A percentile compares a stretch with the other conserved stretches of the same genome.
These are phyloP conservation scores for Siderastrea radians DNA, from an alignment of 92 coral and sea anemone genomes.

Conservation along the genomic window DNA sequence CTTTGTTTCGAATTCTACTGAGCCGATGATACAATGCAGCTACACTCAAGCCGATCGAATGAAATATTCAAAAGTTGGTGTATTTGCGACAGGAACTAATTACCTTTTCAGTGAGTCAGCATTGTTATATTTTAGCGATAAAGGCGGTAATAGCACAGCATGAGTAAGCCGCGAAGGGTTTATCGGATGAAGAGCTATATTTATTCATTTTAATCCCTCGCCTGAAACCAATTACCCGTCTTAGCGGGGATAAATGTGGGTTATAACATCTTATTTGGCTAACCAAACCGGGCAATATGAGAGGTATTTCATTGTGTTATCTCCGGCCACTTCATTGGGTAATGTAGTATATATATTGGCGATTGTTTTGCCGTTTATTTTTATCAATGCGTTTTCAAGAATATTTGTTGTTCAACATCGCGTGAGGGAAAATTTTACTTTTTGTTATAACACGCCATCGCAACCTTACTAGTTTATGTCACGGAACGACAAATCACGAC, in stretches of 20 bases:
- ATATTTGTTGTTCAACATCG: constrained; percentile 6
- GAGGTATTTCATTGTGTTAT: constrained; percentile 10
- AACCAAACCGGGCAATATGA: constrained; percentile 27
- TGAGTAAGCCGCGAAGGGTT: background rate
- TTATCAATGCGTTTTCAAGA: background rate
- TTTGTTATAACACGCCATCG: constrained; percentile 10
- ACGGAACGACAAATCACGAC: background rate
- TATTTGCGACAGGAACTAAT: background rate
- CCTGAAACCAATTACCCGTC: constrained; percentile 27
- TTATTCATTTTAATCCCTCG: constrained; percentile 21
- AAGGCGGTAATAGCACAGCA: background rate
- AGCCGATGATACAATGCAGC: too few relatives aligned
- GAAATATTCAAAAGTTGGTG: background rate
- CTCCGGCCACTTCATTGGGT: constrained; percentile 4
- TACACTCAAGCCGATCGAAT: background rate
- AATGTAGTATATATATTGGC: background rate
- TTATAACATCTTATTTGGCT: constrained; percentile 16
- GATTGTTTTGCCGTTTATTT: constrained; percentile 10
- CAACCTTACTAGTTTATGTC: background rate
- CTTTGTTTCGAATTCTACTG: background rate
- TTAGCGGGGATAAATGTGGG: constrained; percentile 13
- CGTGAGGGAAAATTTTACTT: constrained; percentile 31
- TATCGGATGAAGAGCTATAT: constrained; percentile 14
- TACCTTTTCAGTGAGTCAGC: background rate
- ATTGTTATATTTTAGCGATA: background rate